phyloP scores from a whole-genome alignment of 2,888 invertebrate species.

The Ophion obscuratus region DNA sequence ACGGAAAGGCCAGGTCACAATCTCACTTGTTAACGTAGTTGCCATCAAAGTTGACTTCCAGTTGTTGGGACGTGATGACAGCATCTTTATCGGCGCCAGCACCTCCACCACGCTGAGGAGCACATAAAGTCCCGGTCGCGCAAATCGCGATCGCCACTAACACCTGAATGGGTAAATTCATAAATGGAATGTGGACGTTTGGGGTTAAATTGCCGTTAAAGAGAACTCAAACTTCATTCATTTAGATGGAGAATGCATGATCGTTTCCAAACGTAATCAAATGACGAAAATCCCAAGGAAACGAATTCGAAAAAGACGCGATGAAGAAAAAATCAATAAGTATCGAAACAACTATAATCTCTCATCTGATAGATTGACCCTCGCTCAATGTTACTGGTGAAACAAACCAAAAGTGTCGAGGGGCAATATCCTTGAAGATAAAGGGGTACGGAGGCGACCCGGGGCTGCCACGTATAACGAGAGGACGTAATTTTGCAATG shows the following conservation, averaged over 20 bases:
- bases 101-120: constrained; percentile 78
- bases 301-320: not conserved
- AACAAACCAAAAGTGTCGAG: not conserved
- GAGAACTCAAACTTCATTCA: not conserved
- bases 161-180: constrained; percentile 72
- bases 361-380: not conserved
- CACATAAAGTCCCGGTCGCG: constrained; percentile 77
- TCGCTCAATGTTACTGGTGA: no score
- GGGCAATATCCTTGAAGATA: constrained; percentile 1
- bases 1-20: not conserved
- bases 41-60: constrained; percentile 83
- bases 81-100: constrained; percentile 82
- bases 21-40: constrained; percentile 82
- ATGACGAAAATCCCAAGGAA: not conserved
- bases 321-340: not conserved
- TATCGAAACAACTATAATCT: not conserved
- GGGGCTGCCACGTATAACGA: constrained; percentile 1
- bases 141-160: constrained; percentile 79
- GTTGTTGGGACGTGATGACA: constrained; percentile 82
- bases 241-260: no score
- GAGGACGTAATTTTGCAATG: constrained; percentile 18
- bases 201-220: not conserved
- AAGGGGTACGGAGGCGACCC: constrained; percentile 18
- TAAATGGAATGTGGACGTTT: not conserved
- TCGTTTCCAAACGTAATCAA: not conserved